These are phyloP conservation scores for Ptychobarbus kaznakovi DNA, from an alignment of 2,797 vertebrate genomes.

Conservation along the genomic window DNA sequence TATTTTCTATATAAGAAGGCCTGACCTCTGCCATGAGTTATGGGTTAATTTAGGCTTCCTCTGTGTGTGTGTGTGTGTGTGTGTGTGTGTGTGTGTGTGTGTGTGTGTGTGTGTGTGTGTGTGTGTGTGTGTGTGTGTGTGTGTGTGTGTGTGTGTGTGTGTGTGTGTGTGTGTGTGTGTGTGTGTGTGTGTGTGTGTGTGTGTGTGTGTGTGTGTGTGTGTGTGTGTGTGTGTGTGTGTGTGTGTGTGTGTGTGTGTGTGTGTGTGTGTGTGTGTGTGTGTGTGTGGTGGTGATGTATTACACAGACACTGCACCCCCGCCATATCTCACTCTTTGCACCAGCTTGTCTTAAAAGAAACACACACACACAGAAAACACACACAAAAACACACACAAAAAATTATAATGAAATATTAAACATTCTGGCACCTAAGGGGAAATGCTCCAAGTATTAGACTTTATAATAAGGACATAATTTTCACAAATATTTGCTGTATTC, in stretches of 20 bases:
- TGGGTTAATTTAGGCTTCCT: slow-evolving; percentile 47
- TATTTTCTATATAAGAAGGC: slow-evolving; percentile 25
- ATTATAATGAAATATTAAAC: slow-evolving; percentile 37
- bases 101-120: background rate
- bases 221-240: background rate
- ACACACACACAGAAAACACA: background rate
- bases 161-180: background rate
- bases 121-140: background rate
- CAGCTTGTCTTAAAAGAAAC: background rate
- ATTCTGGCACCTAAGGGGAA: slow-evolving; percentile 17
- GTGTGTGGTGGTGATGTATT: slow-evolving; percentile 8
- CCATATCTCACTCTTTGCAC: slow-evolving; percentile 20
- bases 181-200: background rate
- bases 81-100: background rate
- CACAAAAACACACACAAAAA: background rate
- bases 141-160: background rate
- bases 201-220: background rate
- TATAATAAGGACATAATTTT: slow-evolving; percentile 32
- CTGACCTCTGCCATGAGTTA: slow-evolving; percentile 40
- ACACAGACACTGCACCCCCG: background rate
- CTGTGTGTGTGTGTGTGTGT: background rate
- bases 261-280: background rate
- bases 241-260: background rate
- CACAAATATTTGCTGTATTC: slow-evolving; percentile 5
- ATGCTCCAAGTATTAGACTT: slow-evolving; percentile 10